Base-by-base conservation (phyloP, 1,140 invertebrate species). In the Eulimnadia texana region DNA sequence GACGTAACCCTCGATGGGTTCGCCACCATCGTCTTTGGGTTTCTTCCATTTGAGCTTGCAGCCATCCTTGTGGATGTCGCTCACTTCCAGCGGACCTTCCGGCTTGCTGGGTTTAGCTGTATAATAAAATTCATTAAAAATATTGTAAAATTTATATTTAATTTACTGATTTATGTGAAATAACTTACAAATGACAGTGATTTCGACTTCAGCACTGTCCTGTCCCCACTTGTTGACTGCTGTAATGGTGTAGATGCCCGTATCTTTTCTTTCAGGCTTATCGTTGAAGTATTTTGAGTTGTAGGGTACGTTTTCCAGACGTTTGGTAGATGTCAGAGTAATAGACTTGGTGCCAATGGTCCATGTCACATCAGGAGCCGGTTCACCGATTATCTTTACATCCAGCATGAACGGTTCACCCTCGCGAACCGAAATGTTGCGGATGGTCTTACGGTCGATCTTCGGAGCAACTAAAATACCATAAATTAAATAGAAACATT, bases 21-120 rank as follows among this genome's bases (percentile, higher is more conserved):
- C 86, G 10, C 96, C 96, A 62, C 96, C 96, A 72, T 98, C 94
- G 72, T 99, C 95, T 75, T 93, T 96, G 1, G 94, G 93, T 73
- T 90, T 86, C 71, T 96, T 95, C 96, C 96, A 99, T 70, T 92
- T 91, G 2, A 99, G 79, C 60, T 88, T 96, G 74, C 91, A 94
- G 33, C 89, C 90, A 66, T 98, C 92, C 67, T 94, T 95, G 77
- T 90, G 81, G 51, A 98, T 82, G 69, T 97, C 92, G 1, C 87
- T 86, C n/a, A 98, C 90, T 72, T 95, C 91, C 2, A 98, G 72
- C 9, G 94, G 95, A 50, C 93, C 94, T 77, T 95, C 90, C 0
- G 95, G 95, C 69, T 88, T 86, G 23, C 84, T 82, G 52, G 94
- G 94, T 74, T 90, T 90, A 33, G 87, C 91, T 92, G 71, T 61